Base-by-base conservation (phyloP, 1,140 invertebrate genomes). In the Panagrolaimus sp. region DNA sequence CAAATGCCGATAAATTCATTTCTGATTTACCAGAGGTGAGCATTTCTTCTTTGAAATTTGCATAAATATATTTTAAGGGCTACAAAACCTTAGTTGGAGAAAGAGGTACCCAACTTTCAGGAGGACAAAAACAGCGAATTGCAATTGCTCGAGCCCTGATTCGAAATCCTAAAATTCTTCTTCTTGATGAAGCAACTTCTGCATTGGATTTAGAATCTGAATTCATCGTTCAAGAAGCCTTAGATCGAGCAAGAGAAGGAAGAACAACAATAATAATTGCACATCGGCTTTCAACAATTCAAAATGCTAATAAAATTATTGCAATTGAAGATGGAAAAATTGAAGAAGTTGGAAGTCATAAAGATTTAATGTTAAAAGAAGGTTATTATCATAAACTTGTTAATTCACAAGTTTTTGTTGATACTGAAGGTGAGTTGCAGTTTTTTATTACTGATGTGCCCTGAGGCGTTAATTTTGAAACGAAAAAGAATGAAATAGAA, bases 241-340 rank as follows among this genome's bases (percentile, higher is more conserved):
- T 77, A 12, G 76, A 76, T 28, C 12, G 1, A 45, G 69, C 67
- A 14, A 46, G 28, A 24, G 10, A 28, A 15, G 84, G 83, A 32
- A 65, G 82, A 32, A 91, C 90, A 2, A 90, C 89, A 72, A 88
- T 91, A 43, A 88, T 89, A 12, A 90, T 91, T 67, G 90, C 90
- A 0, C 90, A 91, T 83, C 86, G 90, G 9, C 84, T 91, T 5
- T 87, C 89, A 1, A 90, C 89, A 0, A 87, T 91, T 45, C 85
- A 88, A 71, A 87, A 89, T 79, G 88, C 89, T 0, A 88, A 91
- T 82, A 78, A 87, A 28, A 93, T 72, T 43, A 2, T 72, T 14
- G 71, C 73, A 24, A 69, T 72, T 47, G 71, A 72, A 9, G 28
- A 26, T 10, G 74, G 65, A 24, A 15, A 70, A 28, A 47, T 76